Evolutionary conservation across 2,888 invertebrate genomes (phyloP), one percentile per base, ranked within the genome.

Genomic region (Lochmaea crataegi): DNA sequence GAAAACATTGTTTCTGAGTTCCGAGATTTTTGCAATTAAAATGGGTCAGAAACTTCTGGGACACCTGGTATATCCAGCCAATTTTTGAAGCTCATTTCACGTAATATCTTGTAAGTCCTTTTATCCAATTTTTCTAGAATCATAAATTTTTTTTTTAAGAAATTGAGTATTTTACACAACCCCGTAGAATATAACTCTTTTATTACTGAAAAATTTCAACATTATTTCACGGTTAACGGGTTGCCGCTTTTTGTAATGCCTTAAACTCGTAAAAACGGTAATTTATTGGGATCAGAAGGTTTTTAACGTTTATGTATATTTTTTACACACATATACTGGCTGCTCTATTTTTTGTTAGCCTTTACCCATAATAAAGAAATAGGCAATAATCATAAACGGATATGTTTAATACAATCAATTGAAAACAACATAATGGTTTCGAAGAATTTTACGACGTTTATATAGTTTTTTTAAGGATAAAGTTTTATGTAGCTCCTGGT

Each of bases 201-300:
- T 53, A 53, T 53, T 53, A 53, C 53, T 16, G 16, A 53, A 53
- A 53, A 18, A 53, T 48, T 48, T 48, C 48, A 18, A 53, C 18
- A 18, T 53, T 18, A 53, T 53, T 53, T 53, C n/a, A 48, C n/a
- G 48, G 57, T 41, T 41, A n/a, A 42, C 61, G 6, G 42, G 41
- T 38, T 63, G 61, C 42, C 16, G 65, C 32, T 16, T 68, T 68
- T 68, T 61, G 9, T 38, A 51, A 61, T 41, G 45, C 57, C 58
- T 61, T 41, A 51, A 64, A 69, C 18, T 69, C 69, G 63, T 69
- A 69, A 68, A 68, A 68, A 68, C 68, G 45, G 68, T 68, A 60
- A 68, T 69, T 69, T 69, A 69, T 56, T 22, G 26, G 32, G 53
- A 63, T 63, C 69, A 56, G 38, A 58, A 48, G 68, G 60, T 61